These are phyloP conservation scores for Patella depressa DNA, from an alignment of 2,888 invertebrate genomes.

Conservation along the genomic window DNA sequence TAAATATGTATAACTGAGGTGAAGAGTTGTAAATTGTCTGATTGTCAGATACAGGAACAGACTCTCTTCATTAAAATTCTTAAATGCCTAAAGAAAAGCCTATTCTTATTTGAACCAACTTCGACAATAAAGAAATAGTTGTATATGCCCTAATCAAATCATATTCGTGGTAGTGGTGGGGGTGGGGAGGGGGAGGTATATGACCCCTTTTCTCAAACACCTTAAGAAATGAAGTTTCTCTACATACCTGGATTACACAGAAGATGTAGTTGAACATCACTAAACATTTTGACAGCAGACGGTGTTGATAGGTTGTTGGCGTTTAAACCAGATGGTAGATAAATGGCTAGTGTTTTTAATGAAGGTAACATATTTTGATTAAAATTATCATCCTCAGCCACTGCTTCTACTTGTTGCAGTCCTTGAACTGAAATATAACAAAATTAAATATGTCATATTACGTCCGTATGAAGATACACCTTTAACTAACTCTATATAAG, in stretches of 20 bases:
- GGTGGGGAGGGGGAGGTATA: too few species aligned
- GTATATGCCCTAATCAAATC: too few species aligned
- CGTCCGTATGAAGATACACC: too few species aligned
- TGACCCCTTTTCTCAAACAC: too few species aligned
- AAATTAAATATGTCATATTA: background rate
- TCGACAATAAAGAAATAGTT: too few species aligned
- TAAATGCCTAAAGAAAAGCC: too few species aligned
- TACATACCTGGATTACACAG: constrained; percentile 47
- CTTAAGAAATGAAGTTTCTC: background rate
- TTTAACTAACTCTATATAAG: too few species aligned
- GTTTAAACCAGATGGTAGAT: constrained; percentile 47
- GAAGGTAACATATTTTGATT: background rate
- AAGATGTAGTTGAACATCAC: constrained; percentile 50
- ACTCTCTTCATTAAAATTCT: too few species aligned
- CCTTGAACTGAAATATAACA: constrained; percentile 10
- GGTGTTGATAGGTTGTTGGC: constrained; percentile 45
- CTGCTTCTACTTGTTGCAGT: background rate
- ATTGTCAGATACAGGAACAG: too few species aligned
- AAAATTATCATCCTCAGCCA: background rate
- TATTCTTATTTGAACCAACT: too few species aligned
- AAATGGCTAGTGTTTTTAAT: background rate
- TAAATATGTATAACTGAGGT: too few species aligned
- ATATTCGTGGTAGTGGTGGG: too few species aligned
- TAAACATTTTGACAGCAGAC: constrained; percentile 45
- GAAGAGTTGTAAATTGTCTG: background rate